These are phyloP conservation scores for Ptychochromis oligacanthus DNA, from an alignment of 2,113 vertebrate genomes.

Conservation along the genomic window DNA sequence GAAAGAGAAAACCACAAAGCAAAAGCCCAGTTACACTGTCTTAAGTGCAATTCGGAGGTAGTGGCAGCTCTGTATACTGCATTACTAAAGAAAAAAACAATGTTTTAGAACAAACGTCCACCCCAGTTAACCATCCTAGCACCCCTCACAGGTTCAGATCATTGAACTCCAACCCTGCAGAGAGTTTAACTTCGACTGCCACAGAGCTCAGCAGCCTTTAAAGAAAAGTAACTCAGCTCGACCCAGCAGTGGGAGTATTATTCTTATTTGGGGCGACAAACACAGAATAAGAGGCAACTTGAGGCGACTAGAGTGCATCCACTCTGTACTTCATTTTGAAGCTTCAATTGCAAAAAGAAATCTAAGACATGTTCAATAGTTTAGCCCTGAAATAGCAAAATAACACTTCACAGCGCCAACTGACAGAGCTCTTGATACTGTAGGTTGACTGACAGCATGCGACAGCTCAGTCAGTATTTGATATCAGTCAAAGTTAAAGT, in stretches of 20 bases:
- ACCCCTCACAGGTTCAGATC: conserved; percentile 32
- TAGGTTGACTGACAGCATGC: conserved; percentile 59
- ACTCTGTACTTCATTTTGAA: conserved; percentile 51
- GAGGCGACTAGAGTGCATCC: conserved; percentile 42
- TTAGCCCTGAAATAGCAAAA: conserved; percentile 56
- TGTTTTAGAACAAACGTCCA: conserved; percentile 58
- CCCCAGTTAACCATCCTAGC: conserved; percentile 48
- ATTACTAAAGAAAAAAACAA: conserved; percentile 47
- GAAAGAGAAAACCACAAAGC: conserved; percentile 71
- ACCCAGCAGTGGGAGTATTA: conserved; percentile 29
- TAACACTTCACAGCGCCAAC: conserved; percentile 53
- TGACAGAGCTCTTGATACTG: conserved; percentile 65
- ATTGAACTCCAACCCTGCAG: conserved; percentile 27
- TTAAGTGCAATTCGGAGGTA: conserved; percentile 56
- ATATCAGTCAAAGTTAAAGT: conserved; percentile 57
- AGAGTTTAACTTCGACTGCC: conserved; percentile 28
- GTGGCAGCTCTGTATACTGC: conserved; percentile 57
- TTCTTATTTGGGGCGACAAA: conserved; percentile 44
- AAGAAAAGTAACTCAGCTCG: conserved; percentile 14
- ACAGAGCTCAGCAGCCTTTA: conserved; percentile 28
- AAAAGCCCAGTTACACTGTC: conserved; percentile 61
- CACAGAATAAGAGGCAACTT: conserved; percentile 43
- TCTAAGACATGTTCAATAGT: conserved; percentile 46
- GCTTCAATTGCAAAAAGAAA: conserved; percentile 50
- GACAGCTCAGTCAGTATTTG: conserved; percentile 62